Percentiles rank a stretch among this genome's conserved stretches.
Conservation (phyloP, 2,113 vertebrate genomes). For the Porphyrio hochstetteri region DNA sequence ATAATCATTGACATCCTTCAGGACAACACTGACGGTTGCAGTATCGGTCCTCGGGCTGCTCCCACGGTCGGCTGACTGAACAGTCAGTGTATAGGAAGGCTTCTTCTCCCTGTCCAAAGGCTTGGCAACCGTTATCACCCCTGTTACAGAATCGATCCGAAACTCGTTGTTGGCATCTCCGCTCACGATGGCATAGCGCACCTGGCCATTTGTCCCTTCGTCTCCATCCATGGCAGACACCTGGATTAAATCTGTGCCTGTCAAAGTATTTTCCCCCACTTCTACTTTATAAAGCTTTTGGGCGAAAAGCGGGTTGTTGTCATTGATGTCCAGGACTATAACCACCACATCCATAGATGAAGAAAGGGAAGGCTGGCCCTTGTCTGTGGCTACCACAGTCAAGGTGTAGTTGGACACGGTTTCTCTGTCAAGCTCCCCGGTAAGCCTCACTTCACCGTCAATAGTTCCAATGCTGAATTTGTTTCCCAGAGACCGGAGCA, state of each 20-base stretch:
- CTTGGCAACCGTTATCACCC: constrained; percentile 88
- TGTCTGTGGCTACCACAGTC: constrained; percentile 90
- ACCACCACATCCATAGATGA: constrained; percentile 86
- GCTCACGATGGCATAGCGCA: constrained; percentile 83
- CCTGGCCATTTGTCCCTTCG: constrained; percentile 91
- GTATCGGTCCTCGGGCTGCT: constrained; percentile 86
- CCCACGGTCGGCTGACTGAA: constrained; percentile 89
- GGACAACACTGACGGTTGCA: constrained; percentile 80
- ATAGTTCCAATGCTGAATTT: constrained; percentile 90
- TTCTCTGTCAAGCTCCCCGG: constrained; percentile 91
- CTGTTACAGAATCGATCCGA: constrained; percentile 91
- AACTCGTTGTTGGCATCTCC: constrained; percentile 84
- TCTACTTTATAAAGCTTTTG: constrained; percentile 88
- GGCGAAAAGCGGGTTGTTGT: constrained; percentile 90
- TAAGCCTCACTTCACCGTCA: constrained; percentile 86
- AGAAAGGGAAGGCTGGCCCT: constrained; percentile 89
- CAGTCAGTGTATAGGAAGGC: constrained; percentile 80
- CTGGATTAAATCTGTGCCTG: constrained; percentile 87
- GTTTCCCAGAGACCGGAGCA: constrained; percentile 77
- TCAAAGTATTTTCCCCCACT: constrained; percentile 86
- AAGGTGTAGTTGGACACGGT: constrained; percentile 88
- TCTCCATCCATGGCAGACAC: constrained; percentile 87
- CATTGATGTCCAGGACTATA: constrained; percentile 91
- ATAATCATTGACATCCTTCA: constrained; percentile 91
- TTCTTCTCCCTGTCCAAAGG: constrained; percentile 87